Evolutionary conservation across 1,140 invertebrate species (phyloP).

Genomic region (Diuraphis noxia): DNA sequence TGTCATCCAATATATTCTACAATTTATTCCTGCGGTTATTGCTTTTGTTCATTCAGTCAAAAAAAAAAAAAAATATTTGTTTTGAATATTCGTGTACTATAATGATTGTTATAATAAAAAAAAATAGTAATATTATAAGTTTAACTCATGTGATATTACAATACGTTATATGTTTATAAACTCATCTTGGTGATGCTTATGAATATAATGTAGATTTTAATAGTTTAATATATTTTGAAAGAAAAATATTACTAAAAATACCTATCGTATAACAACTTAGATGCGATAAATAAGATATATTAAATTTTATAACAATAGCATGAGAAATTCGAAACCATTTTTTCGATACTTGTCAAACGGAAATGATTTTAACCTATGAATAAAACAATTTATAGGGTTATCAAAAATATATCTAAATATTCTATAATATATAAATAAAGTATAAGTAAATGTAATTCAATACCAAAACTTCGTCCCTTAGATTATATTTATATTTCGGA

Average conservation of each 20-base stretch:
- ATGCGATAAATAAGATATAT: conserved; percentile 17
- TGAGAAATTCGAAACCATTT: neutral
- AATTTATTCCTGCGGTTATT: neutral
- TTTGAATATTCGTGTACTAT: neutral
- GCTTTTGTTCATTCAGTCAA: neutral
- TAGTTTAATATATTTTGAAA: neutral
- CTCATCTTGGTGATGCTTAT: neutral
- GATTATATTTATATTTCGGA: neutral
- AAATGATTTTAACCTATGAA: neutral
- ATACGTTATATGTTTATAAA: neutral
- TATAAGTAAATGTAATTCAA: neutral
- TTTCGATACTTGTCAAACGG: neutral
- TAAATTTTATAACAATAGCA: conserved; percentile 30
- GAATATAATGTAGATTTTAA: neutral
- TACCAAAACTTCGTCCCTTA: neutral
- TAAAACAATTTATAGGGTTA: neutral
- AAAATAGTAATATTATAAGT: neutral
- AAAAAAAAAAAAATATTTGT: neutral
- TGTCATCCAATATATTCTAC: neutral
- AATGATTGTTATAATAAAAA: neutral
- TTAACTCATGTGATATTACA: neutral
- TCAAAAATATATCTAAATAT: neutral
- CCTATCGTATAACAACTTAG: neutral
- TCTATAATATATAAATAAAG: neutral
- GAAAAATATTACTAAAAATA: neutral